Base-by-base conservation (phyloP, 2,888 invertebrate genomes). In the Escarpia spicata region DNA sequence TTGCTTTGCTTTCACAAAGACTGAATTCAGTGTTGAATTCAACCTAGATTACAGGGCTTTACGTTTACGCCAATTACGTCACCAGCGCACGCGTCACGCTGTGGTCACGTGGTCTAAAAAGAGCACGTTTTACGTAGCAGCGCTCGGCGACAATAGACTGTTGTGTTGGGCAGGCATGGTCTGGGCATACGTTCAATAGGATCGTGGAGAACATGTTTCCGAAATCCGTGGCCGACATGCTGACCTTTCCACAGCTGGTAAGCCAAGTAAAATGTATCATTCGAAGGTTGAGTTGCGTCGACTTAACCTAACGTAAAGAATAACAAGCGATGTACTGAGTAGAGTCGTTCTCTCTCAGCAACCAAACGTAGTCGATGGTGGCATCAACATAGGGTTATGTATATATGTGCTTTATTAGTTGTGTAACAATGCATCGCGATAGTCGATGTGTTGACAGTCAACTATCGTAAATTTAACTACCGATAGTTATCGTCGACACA, bases 111-210 rank as follows among this genome's bases (percentile, higher is more conserved):
- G 75, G 26, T 6, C 26, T n/a, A 26, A 26, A 52, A 52, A 52
- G 52, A 52, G 19, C n/a, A 19, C 75, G 75, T 75, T n/a, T 75
- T 26, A 75, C 75, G 75, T 75, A 75, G 75, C 75, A 75, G 75
- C 75, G 75, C 75, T 75, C 75, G 75, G 75, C 75, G 75, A 75
- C 75, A 75, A 75, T 75, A 75, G 75, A 75, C 75, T n/a, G 75
- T 75, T 6, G 75, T 26, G 75, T 75, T 75, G 75, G 75, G 75
- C n/a, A 75, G 75, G 75, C 75, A 75, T 75, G 75, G 75, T 75
- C 75, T 19, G 75, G 26, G 75, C 75, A n/a, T 75, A 75, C 75
- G 75, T 75, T 75, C 75, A n/a, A 75, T 75, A 75, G 75, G 75
- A 75, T 75, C 75, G 75, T 75, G 75, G 75, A 75, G 26, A 75